Base-by-base conservation (phyloP, 2,888 invertebrate species). In the Drepanosiphum platanoidis region DNA sequence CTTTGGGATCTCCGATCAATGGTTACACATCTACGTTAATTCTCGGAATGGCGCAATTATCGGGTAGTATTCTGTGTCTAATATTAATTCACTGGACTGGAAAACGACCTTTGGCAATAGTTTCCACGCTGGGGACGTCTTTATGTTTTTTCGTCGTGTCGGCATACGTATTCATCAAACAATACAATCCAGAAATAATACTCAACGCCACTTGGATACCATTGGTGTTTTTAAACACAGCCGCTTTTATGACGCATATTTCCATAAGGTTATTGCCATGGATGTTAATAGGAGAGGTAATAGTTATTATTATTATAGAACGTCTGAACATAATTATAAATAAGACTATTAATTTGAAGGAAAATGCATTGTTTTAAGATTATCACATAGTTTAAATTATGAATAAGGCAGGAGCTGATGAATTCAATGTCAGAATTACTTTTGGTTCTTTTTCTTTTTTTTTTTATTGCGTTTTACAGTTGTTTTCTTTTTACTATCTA, bases 211-310 rank as follows among this genome's bases (percentile, higher is more conserved):
- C 89, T 13, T 95, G 95, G 95, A 89, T 95, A 3, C 95, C 95
- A 0, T 91, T 93, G 32, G 91, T 92, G 0, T 91, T 94, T 0
- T 89, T 95, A 32, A 91, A 95, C 88, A 89, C 92, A 1, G 90
- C 94, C 8, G 94, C 95, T 0, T 92, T 95, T 88, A 90, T 94
- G 70, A 92, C 94, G 0, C 94, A 95, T 88, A 90, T 92, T 4
- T 93, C 93, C 0, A 93, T 95, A 72, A 91, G 94, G 81, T 90
- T 94, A 87, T 89, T 96, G 71, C 95, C 95, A 0, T 96, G 95
- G 95, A 92, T 96, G 87, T 90, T 95, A 18, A 93, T 94, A 66
- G 95, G 95, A 13, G 95, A 96, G 90, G 94, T 95, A 87, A 80
- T 39, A 75, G 36, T 8, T n/a, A n/a, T 1, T 52, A 22, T 64